phyloP scores from a whole-genome alignment of 2,113 vertebrate genomes.

The Macrotus californicus region DNA sequence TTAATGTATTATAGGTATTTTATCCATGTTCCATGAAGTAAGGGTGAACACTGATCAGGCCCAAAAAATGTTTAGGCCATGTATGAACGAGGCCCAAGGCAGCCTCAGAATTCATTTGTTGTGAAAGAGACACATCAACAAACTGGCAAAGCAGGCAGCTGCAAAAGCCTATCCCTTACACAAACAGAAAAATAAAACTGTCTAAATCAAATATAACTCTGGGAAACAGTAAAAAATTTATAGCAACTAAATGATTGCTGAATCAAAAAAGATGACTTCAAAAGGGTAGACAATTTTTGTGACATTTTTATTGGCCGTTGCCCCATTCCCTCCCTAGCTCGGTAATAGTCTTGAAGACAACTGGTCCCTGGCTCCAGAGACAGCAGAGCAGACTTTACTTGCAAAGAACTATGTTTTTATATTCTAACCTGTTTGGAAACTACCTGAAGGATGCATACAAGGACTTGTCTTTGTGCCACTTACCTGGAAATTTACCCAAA shows the following conservation, averaged over 20 bases:
- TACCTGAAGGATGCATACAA: background rate
- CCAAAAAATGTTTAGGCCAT: background rate
- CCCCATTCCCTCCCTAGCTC: accelerated
- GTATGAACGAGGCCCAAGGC: background rate
- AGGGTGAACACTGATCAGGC: background rate
- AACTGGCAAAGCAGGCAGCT: background rate
- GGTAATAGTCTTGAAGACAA: background rate
- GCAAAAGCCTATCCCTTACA: background rate
- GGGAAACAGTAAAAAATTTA: background rate
- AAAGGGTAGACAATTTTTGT: background rate
- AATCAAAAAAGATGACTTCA: background rate
- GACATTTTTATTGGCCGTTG: background rate
- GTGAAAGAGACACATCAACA: background rate
- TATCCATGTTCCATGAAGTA: background rate
- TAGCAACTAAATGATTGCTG: background rate
- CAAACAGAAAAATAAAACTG: background rate
- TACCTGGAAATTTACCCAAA: background rate
- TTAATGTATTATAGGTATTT: background rate
- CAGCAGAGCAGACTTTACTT: background rate
- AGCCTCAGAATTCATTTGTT: background rate
- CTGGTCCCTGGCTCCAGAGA: background rate
- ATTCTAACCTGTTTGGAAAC: background rate
- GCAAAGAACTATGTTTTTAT: background rate
- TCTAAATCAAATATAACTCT: background rate
- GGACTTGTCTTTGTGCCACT: background rate